phyloP scores from a whole-genome alignment of 2,888 invertebrate species.

The Seira musarum region DNA sequence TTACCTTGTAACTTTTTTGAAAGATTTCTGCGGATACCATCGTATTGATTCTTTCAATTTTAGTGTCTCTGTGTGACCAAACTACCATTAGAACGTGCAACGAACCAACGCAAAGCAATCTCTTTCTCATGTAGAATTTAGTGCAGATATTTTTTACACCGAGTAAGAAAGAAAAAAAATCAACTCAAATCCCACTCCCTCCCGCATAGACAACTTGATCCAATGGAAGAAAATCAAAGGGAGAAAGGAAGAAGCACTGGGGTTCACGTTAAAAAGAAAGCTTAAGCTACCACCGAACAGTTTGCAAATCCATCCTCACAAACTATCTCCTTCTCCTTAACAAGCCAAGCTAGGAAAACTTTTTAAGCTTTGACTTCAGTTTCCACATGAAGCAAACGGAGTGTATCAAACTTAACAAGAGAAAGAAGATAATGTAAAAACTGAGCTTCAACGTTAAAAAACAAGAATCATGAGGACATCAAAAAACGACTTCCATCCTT shows the following conservation, averaged over 20 bases:
- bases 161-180: slow-evolving; percentile 12
- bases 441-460: slow-evolving; percentile 5
- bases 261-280: slow-evolving; percentile 27
- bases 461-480: slow-evolving; percentile 33
- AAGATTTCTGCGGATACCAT: slow-evolving; percentile 29
- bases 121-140: not conserved
- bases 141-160: slow-evolving; percentile 13
- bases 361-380: not conserved
- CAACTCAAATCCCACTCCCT: slow-evolving; percentile 42
- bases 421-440: slow-evolving; percentile 18
- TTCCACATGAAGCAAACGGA: not conserved
- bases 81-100: slow-evolving; percentile 14
- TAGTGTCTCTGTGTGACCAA: slow-evolving; percentile 30
- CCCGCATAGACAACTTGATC: slow-evolving; percentile 39
- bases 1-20: slow-evolving; percentile 1
- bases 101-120: slow-evolving; percentile 4
- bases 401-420: slow-evolving; percentile 16
- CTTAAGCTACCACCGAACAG: slow-evolving; percentile 35
- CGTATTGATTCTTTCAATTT: slow-evolving; percentile 41
- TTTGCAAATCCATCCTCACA: slow-evolving; percentile 38
- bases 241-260: slow-evolving; percentile 35
- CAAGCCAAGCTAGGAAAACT: not conserved
- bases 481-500: slow-evolving; percentile 56
- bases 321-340: slow-evolving; percentile 23
- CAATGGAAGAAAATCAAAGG: slow-evolving; percentile 22